phyloP scores from a whole-genome alignment of 2,888 invertebrate species.

The Tuta absoluta region DNA sequence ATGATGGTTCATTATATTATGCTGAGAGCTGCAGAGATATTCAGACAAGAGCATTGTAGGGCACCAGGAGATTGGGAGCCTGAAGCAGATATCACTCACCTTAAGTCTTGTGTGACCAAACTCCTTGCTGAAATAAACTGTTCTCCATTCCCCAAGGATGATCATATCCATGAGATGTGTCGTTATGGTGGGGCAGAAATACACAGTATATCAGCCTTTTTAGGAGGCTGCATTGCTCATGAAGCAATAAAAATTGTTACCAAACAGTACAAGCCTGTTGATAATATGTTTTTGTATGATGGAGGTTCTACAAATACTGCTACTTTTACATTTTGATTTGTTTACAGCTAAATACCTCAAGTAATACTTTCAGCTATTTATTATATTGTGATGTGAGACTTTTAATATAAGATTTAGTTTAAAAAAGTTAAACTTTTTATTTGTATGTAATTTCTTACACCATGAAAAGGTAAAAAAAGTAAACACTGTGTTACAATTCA shows the following conservation, averaged over 20 bases:
- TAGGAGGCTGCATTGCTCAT: constrained; percentile 96
- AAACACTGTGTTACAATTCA: constrained; percentile 59
- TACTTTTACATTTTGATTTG: constrained; percentile 87
- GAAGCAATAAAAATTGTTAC: constrained; percentile 98
- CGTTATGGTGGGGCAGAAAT: constrained; percentile 97
- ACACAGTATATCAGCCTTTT: constrained; percentile 95
- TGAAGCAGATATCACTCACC: constrained; percentile 93
- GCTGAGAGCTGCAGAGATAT: constrained; percentile 94
- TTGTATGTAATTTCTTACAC: no score
- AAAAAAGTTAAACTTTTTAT: constrained; percentile 8
- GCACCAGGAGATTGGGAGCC: constrained; percentile 95
- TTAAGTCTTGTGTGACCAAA: constrained; percentile 88
- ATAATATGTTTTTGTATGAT: constrained; percentile 98
- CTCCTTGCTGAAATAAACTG: constrained; percentile 93
- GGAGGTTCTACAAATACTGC: constrained; percentile 93
- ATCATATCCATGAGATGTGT: constrained; percentile 96
- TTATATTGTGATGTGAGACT: not conserved
- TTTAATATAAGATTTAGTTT: constrained; percentile 19
- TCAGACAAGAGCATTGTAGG: constrained; percentile 92
- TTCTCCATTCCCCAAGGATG: constrained; percentile 90
- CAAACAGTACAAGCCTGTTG: constrained; percentile 96
- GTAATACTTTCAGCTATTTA: not conserved
- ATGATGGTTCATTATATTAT: constrained; percentile 95
- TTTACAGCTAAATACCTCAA: constrained; percentile 9
- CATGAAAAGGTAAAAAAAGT: constrained; percentile 36